Evolutionary conservation across 2,797 vertebrate species (phyloP).

Genomic region (Oreochromis grahami): DNA sequence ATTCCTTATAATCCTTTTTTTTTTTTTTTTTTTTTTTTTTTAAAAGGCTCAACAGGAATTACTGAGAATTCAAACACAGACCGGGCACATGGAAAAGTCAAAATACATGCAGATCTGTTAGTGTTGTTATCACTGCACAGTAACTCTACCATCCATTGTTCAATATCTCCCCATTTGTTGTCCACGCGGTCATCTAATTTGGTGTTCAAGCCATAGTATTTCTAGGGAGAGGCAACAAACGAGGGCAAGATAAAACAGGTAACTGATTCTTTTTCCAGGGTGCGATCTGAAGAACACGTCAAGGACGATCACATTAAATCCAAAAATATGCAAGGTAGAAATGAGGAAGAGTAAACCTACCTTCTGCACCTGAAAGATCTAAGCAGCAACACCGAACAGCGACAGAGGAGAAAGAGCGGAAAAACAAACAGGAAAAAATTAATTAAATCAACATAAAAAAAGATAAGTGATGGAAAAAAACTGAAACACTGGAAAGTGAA

Average conservation of each 20-base stretch:
- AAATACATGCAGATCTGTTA: neutral
- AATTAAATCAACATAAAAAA: neutral
- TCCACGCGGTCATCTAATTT: conserved; percentile 65
- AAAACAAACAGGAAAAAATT: conserved; percentile 2
- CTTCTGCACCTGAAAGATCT: conserved; percentile 99
- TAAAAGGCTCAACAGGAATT: conserved; percentile 30
- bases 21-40: neutral
- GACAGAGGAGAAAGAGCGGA: conserved; percentile 16
- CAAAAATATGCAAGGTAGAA: neutral
- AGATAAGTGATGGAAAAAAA: neutral
- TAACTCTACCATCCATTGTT: conserved; percentile 95
- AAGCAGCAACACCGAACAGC: conserved; percentile 44
- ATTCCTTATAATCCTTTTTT: conserved; percentile 30
- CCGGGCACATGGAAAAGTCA: neutral
- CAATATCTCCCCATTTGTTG: conserved; percentile 94
- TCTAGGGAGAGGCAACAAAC: conserved; percentile 69
- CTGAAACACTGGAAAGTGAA: neutral
- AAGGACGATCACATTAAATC: neutral
- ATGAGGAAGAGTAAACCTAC: conserved; percentile 74
- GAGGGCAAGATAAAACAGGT: neutral
- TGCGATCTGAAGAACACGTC: neutral
- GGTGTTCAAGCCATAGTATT: conserved; percentile 90
- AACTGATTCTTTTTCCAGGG: neutral
- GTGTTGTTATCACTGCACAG: neutral
- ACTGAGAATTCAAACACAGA: conserved; percentile 18